A percentile compares a stretch with the other conserved stretches of the same genome.
phyloP scores from a whole-genome alignment of 2,797 vertebrate genomes.

The Hirundo rustica region DNA sequence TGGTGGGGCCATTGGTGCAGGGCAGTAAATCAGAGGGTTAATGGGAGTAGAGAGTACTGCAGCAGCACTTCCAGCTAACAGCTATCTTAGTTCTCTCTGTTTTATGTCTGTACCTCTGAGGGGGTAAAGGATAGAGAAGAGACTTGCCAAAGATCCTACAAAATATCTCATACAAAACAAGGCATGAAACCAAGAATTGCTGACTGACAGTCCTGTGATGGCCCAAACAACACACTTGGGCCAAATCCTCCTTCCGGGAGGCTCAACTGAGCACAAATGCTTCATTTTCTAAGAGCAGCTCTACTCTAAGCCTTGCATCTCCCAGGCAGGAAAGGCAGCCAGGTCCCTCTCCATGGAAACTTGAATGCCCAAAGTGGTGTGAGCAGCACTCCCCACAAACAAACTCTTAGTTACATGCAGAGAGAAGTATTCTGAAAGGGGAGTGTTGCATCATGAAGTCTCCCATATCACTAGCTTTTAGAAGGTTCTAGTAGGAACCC shows the following conservation, averaged over 20 bases:
- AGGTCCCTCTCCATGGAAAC: conserved; percentile 34
- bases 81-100: not conserved
- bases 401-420: not conserved
- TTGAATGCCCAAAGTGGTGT: not conserved
- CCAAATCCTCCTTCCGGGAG: not conserved
- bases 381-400: not conserved
- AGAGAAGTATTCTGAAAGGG: not conserved
- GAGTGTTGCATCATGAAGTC: not conserved
- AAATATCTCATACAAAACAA: not conserved
- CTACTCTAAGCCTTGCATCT: not conserved
- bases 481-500: not conserved
- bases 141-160: not conserved
- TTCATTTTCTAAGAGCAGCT: not conserved
- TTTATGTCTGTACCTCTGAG: not conserved
- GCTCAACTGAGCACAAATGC: not conserved
- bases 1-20: not conserved
- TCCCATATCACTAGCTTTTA: not conserved
- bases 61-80: not conserved
- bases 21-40: not conserved
- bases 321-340: not conserved
- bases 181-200: not conserved
- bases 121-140: not conserved
- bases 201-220: not conserved
- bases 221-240: not conserved
- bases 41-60: not conserved